Percentiles rank a stretch among this genome's conserved stretches.
Evolutionary conservation across 2,888 invertebrate genomes (phyloP).

Genomic region (Mimumesa dahlbomi): DNA sequence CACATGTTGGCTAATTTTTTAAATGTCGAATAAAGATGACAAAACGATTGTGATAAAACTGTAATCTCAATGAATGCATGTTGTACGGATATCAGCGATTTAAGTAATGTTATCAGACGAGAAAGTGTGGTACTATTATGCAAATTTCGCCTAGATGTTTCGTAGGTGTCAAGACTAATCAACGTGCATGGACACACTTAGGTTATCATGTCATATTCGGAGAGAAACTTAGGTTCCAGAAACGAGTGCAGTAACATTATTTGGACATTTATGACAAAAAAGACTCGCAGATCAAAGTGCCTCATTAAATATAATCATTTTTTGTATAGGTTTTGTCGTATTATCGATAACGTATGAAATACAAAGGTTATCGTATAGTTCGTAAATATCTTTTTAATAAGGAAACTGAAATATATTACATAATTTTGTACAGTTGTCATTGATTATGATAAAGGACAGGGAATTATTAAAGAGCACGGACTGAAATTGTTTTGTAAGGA

Average conservation of each 20-base stretch:
- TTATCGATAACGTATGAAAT: conserved; percentile 13
- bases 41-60: too few relatives aligned
- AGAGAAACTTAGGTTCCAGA: conserved; percentile 3
- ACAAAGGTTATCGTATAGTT: conserved; percentile 28
- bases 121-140: too few relatives aligned
- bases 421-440: conserved; percentile 16
- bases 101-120: too few relatives aligned
- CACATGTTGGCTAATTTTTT: too few relatives aligned
- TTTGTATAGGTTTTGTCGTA: background rate
- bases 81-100: too few relatives aligned
- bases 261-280: conserved; percentile 10
- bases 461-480: background rate
- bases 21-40: too few relatives aligned
- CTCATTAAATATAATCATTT: background rate
- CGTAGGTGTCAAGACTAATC: too few relatives aligned
- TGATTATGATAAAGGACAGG: background rate
- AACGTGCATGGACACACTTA: conserved; percentile 7
- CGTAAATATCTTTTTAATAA: conserved; percentile 16
- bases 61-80: too few relatives aligned
- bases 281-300: conserved; percentile 12
- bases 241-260: conserved; percentile 4
- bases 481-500: background rate
- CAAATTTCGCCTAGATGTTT: too few relatives aligned
- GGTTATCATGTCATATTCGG: conserved; percentile 39
- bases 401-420: conserved; percentile 3